Base-by-base conservation (phyloP, 1,140 invertebrate genomes). In the Ceratina calcarata region DNA sequence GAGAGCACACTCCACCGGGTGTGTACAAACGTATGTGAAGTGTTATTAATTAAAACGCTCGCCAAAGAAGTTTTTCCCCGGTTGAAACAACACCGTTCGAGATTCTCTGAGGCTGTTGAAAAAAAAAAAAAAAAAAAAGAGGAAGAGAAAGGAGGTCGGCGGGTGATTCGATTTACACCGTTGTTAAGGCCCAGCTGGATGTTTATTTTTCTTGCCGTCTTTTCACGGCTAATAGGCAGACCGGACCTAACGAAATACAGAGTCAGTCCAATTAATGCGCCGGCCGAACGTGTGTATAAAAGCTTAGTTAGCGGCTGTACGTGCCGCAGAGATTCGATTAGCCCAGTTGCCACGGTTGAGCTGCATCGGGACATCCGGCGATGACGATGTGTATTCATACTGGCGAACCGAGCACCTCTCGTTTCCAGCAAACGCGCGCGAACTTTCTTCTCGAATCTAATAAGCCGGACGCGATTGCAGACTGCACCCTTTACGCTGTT, bases 301-400 rank as follows among this genome's bases (percentile, higher is more conserved):
- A 86, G 84, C 82, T 80, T 84, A 71, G 85, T 87, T 87, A 86
- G 82, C 62, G 62, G 62, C 55, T 81, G 79, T 80, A 80, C 79
- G 83, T 79, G 68, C 53, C 61, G 75, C 69, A 45, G 69, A 82
- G 72, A 84, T 84, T 85, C 83, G 84, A 85, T 85, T 85, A 85
- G 82, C 82, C 78, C 83, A 78, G 83, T 84, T 84, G 78, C 81
- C 60, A 79, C 73, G 83, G 71, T 55, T 78, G 82, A 71, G 82
- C 27, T 84, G 57, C 67, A 49, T 68, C 76, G 67, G 70, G 69
- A 74, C 77, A 84, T 69, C 70, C 73, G 80, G 75, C 71, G 83
- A 84, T 61, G 79, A 84, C 78, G 71, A 78, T 27, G 79, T 76
- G 74, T n/a, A 74, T 84, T 84, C 79, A 66, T 67, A 49, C 24